Conservation (phyloP, 2,113 vertebrate species). For the Entosphenus tridentatus region DNA sequence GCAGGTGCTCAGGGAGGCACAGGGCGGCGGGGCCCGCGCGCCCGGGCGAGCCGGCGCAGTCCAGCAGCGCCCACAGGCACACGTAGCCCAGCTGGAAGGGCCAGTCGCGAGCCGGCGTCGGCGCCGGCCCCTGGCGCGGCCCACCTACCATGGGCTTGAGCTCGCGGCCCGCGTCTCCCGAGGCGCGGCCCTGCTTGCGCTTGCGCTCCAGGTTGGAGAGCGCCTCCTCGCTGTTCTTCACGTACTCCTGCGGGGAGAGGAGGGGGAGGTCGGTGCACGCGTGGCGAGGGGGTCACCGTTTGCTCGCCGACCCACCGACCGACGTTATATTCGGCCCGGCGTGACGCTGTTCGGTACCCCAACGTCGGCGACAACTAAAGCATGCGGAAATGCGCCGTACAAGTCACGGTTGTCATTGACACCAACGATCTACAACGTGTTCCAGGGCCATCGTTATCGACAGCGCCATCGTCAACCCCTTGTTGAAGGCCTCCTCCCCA, state of each 20-base stretch:
- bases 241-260: neutral
- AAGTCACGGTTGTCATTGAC: neutral
- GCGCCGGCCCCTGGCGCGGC: too few relatives aligned
- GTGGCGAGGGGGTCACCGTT: too few relatives aligned
- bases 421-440: neutral
- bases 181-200: neutral
- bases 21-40: too few relatives aligned
- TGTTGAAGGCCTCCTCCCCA: neutral
- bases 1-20: too few relatives aligned
- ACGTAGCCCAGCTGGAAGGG: too few relatives aligned
- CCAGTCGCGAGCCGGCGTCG: too few relatives aligned
- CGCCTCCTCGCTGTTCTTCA: slow-evolving; percentile 6
- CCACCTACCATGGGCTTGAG: too few relatives aligned
- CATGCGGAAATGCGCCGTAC: neutral
- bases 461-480: neutral
- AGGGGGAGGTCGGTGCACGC: too few relatives aligned
- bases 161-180: too few relatives aligned
- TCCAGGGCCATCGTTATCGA: neutral
- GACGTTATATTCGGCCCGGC: neutral
- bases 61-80: too few relatives aligned
- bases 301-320: neutral
- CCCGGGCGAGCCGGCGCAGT: too few relatives aligned
- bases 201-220: slow-evolving; percentile 1
- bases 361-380: neutral
- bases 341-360: neutral